phyloP scores from a whole-genome alignment of 1,140 invertebrate genomes.

The Aphidius gifuensis region DNA sequence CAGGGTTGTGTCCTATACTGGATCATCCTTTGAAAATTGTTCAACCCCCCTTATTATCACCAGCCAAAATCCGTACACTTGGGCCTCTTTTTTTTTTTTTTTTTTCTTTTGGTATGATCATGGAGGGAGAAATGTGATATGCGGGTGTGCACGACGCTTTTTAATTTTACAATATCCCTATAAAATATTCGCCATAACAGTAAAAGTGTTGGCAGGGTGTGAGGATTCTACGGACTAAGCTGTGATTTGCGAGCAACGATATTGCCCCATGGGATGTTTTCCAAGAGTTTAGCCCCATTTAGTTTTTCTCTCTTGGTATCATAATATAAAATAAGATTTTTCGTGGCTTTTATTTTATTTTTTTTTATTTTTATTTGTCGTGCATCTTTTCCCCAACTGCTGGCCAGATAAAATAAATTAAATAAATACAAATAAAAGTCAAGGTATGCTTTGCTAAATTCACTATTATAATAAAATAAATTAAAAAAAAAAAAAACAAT shows the following conservation, averaged over 20 bases:
- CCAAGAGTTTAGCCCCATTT: constrained; percentile 22
- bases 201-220: constrained; percentile 38
- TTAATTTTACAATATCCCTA: constrained; percentile 55
- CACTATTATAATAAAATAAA: too few species aligned
- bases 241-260: constrained; percentile 47
- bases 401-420: too few species aligned
- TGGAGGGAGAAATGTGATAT: too few species aligned
- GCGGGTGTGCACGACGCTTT: constrained; percentile 39
- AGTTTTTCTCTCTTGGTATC: constrained; percentile 1
- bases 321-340: constrained; percentile 9
- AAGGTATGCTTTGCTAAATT: too few species aligned
- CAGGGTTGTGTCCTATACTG: constrained; percentile 6
- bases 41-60: constrained; percentile 45
- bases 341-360: not conserved
- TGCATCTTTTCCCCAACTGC: too few species aligned
- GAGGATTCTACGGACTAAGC: constrained; percentile 34
- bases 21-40: constrained; percentile 14
- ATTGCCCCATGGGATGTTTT: constrained; percentile 31
- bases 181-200: constrained; percentile 50
- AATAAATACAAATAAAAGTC: too few species aligned
- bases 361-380: not conserved
- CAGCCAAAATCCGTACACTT: constrained; percentile 28
- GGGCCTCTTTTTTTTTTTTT: not conserved
- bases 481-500: too few species aligned
- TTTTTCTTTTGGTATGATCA: constrained; percentile 17